Base-by-base conservation (phyloP, 2,888 invertebrate species). In the Axea sp. region DNA sequence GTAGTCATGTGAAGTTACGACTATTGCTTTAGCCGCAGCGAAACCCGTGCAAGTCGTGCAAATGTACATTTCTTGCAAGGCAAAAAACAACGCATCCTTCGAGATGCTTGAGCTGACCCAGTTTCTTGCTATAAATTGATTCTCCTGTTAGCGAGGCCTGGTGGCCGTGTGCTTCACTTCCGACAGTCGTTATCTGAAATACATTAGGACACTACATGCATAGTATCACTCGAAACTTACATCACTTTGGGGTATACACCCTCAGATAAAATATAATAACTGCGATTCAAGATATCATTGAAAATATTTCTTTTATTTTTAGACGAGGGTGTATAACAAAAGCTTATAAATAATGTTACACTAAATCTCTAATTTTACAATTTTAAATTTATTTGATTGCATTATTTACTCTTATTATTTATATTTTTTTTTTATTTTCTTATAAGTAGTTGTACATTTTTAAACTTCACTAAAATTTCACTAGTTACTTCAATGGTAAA, bases 131-230 rank as follows among this genome's bases (percentile, higher is more conserved):
- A 64, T 71, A 74, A 74, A 74, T 71, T 74, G 74, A 74, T 74
- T 65, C 69, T 39, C 74, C 69, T 64, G 65, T 69, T 71, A 60
- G 69, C 35, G 59, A 74, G 53, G 74, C 69, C 68, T 69, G 62
- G 69, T 68, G 59, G 57, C 64, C 60, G 57, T 53, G 57, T 53
- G 49, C 74, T 69, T 65, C 57, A 60, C 74, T 74, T 74, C 74
- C 69, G 69, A 47, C 69, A 49, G 60, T 74, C 69, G 74, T 74
- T 74, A 74, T 74, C 74, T 69, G 59, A 65, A 74, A 65, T 69
- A 59, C 64, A 69, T 74, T 74, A 74, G 64, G 45, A 60, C 33
- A 11, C 35, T 62, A 51, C 60, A 57, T 51, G 47, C 19, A 41
- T 9, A 37, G 33, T 60, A 67, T 59, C 73, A 43, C 33, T 59